phyloP scores from a whole-genome alignment of 2,888 invertebrate genomes.

The Ennomos erosarius region DNA sequence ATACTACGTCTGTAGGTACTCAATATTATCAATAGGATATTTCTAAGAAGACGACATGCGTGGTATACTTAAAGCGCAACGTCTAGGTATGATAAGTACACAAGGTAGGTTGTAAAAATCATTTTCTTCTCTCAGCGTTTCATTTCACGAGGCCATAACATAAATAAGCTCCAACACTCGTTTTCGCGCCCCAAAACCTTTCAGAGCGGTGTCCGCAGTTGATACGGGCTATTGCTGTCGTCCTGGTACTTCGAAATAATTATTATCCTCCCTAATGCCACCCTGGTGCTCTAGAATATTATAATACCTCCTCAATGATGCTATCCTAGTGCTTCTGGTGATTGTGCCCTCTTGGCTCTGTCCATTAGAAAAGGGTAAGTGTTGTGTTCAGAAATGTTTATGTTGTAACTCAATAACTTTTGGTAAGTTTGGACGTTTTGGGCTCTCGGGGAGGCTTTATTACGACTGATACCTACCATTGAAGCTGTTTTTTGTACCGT shows the following conservation, averaged over 20 bases:
- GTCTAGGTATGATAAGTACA: too few species aligned
- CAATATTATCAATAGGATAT: too few species aligned
- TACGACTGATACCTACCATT: too few species aligned
- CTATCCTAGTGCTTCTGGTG: neutral
- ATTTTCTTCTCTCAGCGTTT: neutral
- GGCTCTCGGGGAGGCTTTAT: too few species aligned
- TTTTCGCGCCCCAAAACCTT: constrained; percentile 6
- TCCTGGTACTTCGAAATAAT: constrained; percentile 12
- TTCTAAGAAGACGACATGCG: too few species aligned
- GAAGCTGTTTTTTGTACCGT: too few species aligned
- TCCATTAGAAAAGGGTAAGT: constrained; percentile 1
- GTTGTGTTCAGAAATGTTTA: constrained; percentile 2
- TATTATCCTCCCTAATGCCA: constrained; percentile 2
- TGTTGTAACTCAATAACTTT: constrained; percentile 1
- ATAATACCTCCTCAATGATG: neutral
- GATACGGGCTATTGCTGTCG: constrained; percentile 20
- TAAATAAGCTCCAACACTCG: constrained; percentile 14
- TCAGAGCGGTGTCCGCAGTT: constrained; percentile 13
- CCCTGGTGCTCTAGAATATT: too few species aligned
- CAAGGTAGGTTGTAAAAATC: too few species aligned
- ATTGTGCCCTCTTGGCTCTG: constrained; percentile 2
- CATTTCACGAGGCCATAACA: constrained; percentile 4
- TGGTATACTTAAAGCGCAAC: too few species aligned
- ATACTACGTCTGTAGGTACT: too few species aligned
- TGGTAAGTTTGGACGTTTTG: neutral